Percentiles rank a stretch among this genome's conserved stretches.
phyloP scores from a whole-genome alignment of 2,888 invertebrate species.

The Nemotelus pantherinus region DNA sequence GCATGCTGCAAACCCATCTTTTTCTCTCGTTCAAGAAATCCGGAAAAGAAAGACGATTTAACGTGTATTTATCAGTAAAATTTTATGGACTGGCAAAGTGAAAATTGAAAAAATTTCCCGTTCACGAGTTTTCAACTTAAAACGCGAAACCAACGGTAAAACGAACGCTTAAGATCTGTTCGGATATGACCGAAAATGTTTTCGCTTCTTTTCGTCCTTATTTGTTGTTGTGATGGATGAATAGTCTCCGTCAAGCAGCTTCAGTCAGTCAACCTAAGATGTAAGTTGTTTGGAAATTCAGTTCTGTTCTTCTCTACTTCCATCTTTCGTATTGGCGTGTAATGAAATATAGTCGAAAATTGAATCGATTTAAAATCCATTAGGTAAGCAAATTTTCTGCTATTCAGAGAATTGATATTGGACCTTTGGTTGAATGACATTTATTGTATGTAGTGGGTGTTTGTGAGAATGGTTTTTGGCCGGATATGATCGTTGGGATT shows the following conservation, averaged over 20 bases:
- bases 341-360: background rate
- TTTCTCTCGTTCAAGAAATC: background rate
- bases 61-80: constrained; percentile 14
- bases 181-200: constrained; percentile 3
- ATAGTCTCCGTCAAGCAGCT: background rate
- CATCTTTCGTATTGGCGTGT: background rate
- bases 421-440: background rate
- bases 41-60: background rate
- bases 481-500: no score
- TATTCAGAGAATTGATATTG: constrained; percentile 4
- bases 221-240: background rate
- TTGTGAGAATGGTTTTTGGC: no score
- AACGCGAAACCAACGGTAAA: no score
- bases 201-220: background rate
- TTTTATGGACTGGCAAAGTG: constrained; percentile 33
- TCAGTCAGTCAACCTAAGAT: background rate
- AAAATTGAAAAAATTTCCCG: constrained; percentile 27
- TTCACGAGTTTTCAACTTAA: constrained; percentile 12
- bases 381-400: constrained; percentile 18
- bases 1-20: background rate
- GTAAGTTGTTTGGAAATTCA: constrained; percentile 11
- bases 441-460: background rate
- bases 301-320: background rate
- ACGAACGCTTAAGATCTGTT: background rate
- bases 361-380: constrained; percentile 37